These are phyloP conservation scores for Andricus curvator DNA, from an alignment of 2,888 invertebrate species.

Conservation along the genomic window DNA sequence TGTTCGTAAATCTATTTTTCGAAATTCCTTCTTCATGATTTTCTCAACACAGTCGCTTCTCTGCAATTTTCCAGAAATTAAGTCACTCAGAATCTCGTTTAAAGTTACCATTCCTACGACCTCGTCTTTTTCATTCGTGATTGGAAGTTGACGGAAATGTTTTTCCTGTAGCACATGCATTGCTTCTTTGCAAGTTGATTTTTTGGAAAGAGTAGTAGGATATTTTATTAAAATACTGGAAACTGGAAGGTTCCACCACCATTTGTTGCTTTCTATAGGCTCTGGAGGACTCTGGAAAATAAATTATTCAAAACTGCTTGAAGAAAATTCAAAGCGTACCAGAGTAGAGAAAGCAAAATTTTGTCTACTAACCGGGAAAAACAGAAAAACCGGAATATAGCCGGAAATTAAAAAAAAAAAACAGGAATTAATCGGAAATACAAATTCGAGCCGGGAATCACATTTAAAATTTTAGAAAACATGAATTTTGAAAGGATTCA, in stretches of 20 bases:
- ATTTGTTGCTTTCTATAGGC: slow-evolving; percentile 64
- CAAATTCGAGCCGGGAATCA: no score
- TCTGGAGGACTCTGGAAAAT: slow-evolving; percentile 62
- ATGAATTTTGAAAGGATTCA: no score
- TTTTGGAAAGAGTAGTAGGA: slow-evolving; percentile 80
- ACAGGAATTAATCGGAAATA: no score
- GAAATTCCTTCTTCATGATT: slow-evolving; percentile 86
- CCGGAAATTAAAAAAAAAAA: no score
- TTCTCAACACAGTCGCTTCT: slow-evolving; percentile 83
- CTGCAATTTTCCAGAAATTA: slow-evolving; percentile 83
- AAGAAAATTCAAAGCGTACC: neutral
- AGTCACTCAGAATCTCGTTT: slow-evolving; percentile 84
- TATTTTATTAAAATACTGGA: slow-evolving; percentile 79
- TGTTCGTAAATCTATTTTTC: slow-evolving; percentile 81
- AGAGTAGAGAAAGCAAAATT: no score
- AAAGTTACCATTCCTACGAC: slow-evolving; percentile 85
- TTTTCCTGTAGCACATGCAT: slow-evolving; percentile 84
- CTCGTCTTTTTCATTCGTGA: slow-evolving; percentile 81
- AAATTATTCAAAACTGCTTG: neutral
- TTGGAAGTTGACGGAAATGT: slow-evolving; percentile 85
- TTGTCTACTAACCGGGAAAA: no score
- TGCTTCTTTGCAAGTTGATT: slow-evolving; percentile 84
- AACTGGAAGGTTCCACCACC: slow-evolving; percentile 90
- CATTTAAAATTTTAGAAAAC: no score
- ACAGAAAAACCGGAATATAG: no score